Evolutionary conservation across 2,888 invertebrate genomes (phyloP), one percentile per base, ranked within the genome.

Genomic region (Noctua pronuba): DNA sequence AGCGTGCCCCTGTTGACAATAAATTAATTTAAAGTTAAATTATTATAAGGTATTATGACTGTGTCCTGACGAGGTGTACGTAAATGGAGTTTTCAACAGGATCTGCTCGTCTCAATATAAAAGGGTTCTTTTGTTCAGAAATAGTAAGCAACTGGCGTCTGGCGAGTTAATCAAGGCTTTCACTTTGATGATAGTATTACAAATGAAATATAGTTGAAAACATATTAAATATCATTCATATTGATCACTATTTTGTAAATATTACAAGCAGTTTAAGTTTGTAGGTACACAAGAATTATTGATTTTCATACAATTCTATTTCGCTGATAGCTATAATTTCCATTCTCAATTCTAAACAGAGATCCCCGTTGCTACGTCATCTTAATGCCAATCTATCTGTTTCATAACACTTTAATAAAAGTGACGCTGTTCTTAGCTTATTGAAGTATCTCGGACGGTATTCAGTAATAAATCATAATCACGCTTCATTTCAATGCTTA

Each of bases 381-480:
- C 64, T 72, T 31, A 28, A n/a, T 65, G 58, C 46, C 75, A 44
- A 75, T 80, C 31, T 24, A 60, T 73, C 73, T 67, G 44, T 67
- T 73, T 64, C 16, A 55, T 68, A 73, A 76, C 68, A 71, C 73
- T 81, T 71, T 85, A 78, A 71, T 78, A 64, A 82, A 75, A 75
- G 46, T 41, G 55, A 55, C 44, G 62, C 71, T 69, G 76, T 74
- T 74, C 77, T 55, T 74, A 62, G 78, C 83, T 82, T 82, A 86
- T 71, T 86, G 73, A 82, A 78, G 83, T 71, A 78, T 60, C 60
- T 68, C 52, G 46, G 66, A 58, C 58, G 72, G 44, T 64, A 82
- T 77, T 74, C 71, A n/a, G 55, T 66, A 82, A 85, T 77, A 75
- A 77, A 75, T 77, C 66, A 81, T 77, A 77, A 85, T 84, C 60